Evolutionary conservation across 2,888 invertebrate genomes (phyloP).

Genomic region (Trichopoda pennipes): DNA sequence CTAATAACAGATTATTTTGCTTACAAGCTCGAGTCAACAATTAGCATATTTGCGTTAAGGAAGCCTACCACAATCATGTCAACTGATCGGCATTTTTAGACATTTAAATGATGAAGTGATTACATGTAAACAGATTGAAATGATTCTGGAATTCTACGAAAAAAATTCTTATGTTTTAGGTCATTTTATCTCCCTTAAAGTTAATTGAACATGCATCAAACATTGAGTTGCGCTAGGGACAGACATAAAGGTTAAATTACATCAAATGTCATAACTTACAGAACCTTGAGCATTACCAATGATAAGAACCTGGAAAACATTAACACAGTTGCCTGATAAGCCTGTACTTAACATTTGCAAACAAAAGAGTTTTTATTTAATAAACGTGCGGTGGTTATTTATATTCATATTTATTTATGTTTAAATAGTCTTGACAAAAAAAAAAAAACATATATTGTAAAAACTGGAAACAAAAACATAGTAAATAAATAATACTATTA

Average conservation of each 20-base stretch:
- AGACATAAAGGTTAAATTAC: neutral
- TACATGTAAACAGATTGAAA: no score
- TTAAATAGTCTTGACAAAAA: neutral
- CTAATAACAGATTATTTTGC: no score
- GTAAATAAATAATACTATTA: neutral
- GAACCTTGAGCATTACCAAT: slow-evolving; percentile 19
- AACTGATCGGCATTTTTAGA: no score
- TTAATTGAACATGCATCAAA: no score
- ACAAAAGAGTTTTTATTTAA: neutral
- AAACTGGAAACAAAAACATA: slow-evolving; percentile 7
- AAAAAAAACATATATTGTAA: neutral
- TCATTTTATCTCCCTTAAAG: no score
- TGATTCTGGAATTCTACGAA: no score
- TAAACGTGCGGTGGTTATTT: slow-evolving; percentile 11
- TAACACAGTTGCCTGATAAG: slow-evolving; percentile 39
- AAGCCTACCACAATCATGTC: no score
- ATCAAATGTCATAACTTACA: slow-evolving; percentile 7
- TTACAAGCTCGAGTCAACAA: no score
- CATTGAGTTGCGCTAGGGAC: no score
- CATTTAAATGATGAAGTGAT: no score
- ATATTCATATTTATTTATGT: slow-evolving; percentile 13
- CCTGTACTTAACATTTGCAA: neutral
- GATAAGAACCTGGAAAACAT: slow-evolving; percentile 14
- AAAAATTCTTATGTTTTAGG: no score
- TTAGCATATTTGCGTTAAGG: no score